Evolutionary conservation across 2,888 invertebrate species (phyloP), one percentile per base, ranked within the genome.

Genomic region (Melieria omissa): DNA sequence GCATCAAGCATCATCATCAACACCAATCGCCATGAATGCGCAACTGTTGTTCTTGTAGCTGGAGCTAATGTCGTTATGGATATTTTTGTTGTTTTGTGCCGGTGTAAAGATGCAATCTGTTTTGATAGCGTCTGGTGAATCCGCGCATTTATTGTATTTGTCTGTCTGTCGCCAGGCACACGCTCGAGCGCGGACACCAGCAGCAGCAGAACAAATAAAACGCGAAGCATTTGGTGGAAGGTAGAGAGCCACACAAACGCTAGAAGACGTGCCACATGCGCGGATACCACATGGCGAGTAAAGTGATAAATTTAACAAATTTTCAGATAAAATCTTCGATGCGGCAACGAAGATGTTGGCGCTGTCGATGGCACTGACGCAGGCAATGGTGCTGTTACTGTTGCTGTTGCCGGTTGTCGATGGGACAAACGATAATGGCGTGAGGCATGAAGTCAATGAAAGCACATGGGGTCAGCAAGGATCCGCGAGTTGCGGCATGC

Each of bases 301-400:
- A 77, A 75, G 79, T 79, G 79, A 78, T 79, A 79, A 79, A 79
- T 79, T 79, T 75, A 78, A 79, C 79, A 78, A 79, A 79, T 79
- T 79, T 77, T 76, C 76, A 78, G 79, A 79, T 79, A 79, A 79
- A 78, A 76, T 75, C 77, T 77, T 75, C 73, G 74, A 72, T 68
- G 64, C 71, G 63, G 29, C 29, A 29, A 29, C 29, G 29, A 29
- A 29, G 29, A 29, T 29, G 29, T 29, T 29, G 29, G 29, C 29
- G 29, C 29, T 29, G 29, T 29, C 29, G 29, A 29, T 29, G 29
- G 29, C 29, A 29, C 29, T 29, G 29, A 29, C 29, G 29, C 29
- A 29, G 29, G 29, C 29, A 29, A 29, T 29, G 29, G 29, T 29
- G 29, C 29, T 29, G 29, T 29, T 29, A 3, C 29, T 29, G 29